A percentile compares a stretch with the other conserved stretches of the same genome.
Conservation (phyloP, 2,797 vertebrate genomes). For the Sebastes trivittatus region DNA sequence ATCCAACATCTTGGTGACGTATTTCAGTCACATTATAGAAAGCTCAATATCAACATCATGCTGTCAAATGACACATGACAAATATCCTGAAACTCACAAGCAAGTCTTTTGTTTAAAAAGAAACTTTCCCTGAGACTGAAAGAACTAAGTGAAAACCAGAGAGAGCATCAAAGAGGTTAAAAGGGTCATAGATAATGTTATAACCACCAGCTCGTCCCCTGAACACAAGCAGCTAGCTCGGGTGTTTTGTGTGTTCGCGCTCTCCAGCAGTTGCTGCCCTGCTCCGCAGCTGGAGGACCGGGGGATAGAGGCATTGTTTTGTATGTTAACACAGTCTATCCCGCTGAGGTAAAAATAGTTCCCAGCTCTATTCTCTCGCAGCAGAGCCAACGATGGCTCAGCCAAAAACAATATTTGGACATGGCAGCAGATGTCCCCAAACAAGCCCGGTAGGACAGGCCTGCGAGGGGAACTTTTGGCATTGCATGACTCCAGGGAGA, state of each 20-base stretch:
- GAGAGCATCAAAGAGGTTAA: conserved; percentile 19
- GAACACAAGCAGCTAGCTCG: neutral
- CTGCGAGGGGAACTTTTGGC: conserved; percentile 67
- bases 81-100: neutral
- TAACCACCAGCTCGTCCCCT: neutral
- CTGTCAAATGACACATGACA: neutral
- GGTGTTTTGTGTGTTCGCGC: conserved; percentile 25
- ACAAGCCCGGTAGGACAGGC: conserved; percentile 68
- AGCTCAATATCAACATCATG: neutral
- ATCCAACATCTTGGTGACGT: neutral
- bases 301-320: conserved; percentile 74
- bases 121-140: neutral
- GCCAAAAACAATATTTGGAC: conserved; percentile 84
- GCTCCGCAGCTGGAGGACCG: conserved; percentile 67
- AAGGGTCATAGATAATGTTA: conserved; percentile 27
- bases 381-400: conserved; percentile 55
- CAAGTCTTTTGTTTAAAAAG: neutral
- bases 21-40: neutral
- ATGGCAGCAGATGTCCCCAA: conserved; percentile 81
- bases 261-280: conserved; percentile 36
- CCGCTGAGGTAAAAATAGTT: conserved; percentile 78
- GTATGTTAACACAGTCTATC: conserved; percentile 74
- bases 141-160: neutral
- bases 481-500: conserved; percentile 26
- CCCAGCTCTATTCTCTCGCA: conserved; percentile 67